Base-by-base conservation (phyloP, 2,888 invertebrate species). In the Willowsia nigromaculata region DNA sequence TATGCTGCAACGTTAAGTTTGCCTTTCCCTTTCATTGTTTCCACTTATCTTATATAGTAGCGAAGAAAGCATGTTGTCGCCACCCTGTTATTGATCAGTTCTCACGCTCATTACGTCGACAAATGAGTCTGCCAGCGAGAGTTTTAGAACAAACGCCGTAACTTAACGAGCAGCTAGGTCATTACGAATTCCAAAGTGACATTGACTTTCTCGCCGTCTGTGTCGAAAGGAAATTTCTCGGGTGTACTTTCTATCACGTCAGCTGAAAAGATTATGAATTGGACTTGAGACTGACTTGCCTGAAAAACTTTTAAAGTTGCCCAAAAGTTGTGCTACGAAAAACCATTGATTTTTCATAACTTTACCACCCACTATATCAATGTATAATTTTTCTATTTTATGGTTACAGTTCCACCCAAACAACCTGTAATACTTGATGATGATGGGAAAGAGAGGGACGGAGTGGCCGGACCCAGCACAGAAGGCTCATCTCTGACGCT, bases 401-500 rank as follows among this genome's bases (percentile, higher is more conserved):
- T 78, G 27, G 6, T 81, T 62, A 78, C 95, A 98, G 98, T 98
- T 93, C 97, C 97, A 91, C 98, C 98, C 7, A 97, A 97, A 94
- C 96, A 96, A 93, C 97, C 97, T 47, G 96, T 96, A 92, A 97
- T 98, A 93, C 95, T 97, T 93, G 97, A 98, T 94, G 96, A 96
- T 91, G 96, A 96, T 95, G 97, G 97, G 62, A 96, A 96, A 92
- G 96, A 96, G 94, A 95, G 97, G 93, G 97, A 97, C 94, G 96
- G 97, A 15, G 96, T 96, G 65, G 95, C 97, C 59, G 97, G 97
- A 3, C 97, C 97, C 0, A 97, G 97, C 94, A 96, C 97, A 93
- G 97, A 97, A 94, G 97, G 97, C 0, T 97, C 97, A 93, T 97
- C 97, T 93, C 96, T 98, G 91, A 95, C 96, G 85, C 95, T 98